Base-by-base conservation (phyloP, 2,888 invertebrate genomes). In the Melieria crassipennis region DNA sequence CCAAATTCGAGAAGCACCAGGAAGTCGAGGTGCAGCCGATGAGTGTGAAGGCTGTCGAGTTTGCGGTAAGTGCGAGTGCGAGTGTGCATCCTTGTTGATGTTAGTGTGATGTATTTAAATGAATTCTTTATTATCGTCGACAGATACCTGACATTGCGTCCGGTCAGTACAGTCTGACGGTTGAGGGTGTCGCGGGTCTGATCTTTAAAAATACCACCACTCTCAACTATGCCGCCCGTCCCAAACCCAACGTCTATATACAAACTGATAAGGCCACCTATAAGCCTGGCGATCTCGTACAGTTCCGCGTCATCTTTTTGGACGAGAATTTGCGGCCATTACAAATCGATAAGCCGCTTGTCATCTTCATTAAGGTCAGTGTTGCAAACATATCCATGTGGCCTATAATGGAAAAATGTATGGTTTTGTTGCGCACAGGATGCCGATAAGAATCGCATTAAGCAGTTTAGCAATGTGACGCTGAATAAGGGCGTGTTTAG, bases 181-280 rank as follows among this genome's bases (percentile, higher is more conserved):
- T 75, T 7, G 75, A 75, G 45, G 94, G 95, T 11, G 87, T 90
- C 46, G 90, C 92, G 4, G 94, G 94, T 4, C 88, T 93, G 42
- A 89, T 89, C 75, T 95, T 95, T 85, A 88, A 89, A 63, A 91
- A 93, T 76, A 89, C 92, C 11, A 92, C 92, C 6, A 60, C 45
- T 30, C 47, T 66, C n/a, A 5, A 89, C 90, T 88, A 90, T 63
- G 95, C 92, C 86, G 90, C 92, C 58, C 90, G 91, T 74, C 93
- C 95, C 82, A 52, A 47, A 30, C 52, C 68, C 1, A 93, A 94
- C 7, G 90, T 95, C 10, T 93, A 96, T 82, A 91, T 97, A 75
- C 96, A 97, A 85, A 95, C 95, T 0, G 96, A 97, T 87, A 93
- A 95, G 86, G 91, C 94, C 10, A 91, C 96, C 75, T 97, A 97